Percentiles rank a stretch among this genome's conserved stretches.
These are phyloP conservation scores for Patiria pectinifera DNA, from an alignment of 53 echinoderm and acorn worm species.

Conservation along the genomic window DNA sequence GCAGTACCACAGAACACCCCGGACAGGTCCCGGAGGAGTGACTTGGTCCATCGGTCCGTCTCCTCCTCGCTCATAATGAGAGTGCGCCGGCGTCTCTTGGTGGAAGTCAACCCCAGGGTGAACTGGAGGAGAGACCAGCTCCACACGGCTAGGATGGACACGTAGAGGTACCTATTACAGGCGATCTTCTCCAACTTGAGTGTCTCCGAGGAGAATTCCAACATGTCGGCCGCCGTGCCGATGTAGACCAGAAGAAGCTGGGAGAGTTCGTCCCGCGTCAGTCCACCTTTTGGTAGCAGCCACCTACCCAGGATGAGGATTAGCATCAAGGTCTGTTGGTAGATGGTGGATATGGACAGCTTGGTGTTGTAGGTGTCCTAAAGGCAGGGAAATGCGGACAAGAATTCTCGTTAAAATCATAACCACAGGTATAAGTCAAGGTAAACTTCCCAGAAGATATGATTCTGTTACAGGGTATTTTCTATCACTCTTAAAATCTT, in stretches of 20 bases:
- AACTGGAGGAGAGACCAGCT: slow-evolving; percentile 91
- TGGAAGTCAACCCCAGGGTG: slow-evolving; percentile 84
- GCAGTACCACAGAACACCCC: slow-evolving; percentile 80
- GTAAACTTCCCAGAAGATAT: no score
- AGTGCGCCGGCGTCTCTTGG: slow-evolving; percentile 69
- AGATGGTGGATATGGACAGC: slow-evolving; percentile 66
- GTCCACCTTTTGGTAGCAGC: slow-evolving; percentile 82
- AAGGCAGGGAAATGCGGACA: background rate
- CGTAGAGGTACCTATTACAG: slow-evolving; percentile 66
- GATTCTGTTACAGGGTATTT: no score
- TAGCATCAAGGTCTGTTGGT: slow-evolving; percentile 91
- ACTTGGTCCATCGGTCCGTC: slow-evolving; percentile 13
- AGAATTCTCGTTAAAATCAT: background rate
- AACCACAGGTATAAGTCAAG: background rate
- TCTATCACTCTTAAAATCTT: no score
- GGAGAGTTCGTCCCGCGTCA: slow-evolving; percentile 87
- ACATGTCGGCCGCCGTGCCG: slow-evolving; percentile 97
- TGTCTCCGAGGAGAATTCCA: slow-evolving; percentile 93
- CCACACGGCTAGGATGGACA: slow-evolving; percentile 83
- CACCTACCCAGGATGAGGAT: slow-evolving; percentile 86
- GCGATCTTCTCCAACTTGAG: slow-evolving; percentile 75
- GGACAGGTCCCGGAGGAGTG: background rate
- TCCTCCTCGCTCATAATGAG: slow-evolving; percentile 12
- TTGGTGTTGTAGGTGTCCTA: slow-evolving; percentile 74
- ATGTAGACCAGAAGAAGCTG: slow-evolving; percentile 94